Percentiles rank a stretch among this genome's conserved stretches.
Evolutionary conservation across 2,797 vertebrate genomes (phyloP).

Genomic region (Agapornis canus): DNA sequence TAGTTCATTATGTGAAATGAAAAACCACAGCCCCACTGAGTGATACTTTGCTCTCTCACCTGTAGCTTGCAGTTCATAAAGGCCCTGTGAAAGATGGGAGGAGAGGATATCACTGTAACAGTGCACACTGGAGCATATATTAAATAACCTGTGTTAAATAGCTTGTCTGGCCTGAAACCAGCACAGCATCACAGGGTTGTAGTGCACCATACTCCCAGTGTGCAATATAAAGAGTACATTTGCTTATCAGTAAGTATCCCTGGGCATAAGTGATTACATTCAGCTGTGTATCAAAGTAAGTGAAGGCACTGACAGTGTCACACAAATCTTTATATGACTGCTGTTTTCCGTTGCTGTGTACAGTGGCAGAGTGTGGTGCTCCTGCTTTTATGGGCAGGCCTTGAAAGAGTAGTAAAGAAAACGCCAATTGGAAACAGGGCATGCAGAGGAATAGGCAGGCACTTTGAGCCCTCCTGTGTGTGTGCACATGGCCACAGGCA

Average conservation of each 20-base stretch:
- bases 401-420: neutral
- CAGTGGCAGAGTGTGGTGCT: neutral
- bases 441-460: neutral
- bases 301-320: neutral
- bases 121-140: neutral
- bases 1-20: neutral
- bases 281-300: neutral
- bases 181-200: neutral
- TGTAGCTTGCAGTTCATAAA: neutral
- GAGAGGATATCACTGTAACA: neutral
- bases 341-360: neutral
- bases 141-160: neutral
- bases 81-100: neutral
- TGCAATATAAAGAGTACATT: neutral
- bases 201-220: neutral
- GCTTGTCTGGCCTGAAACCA: neutral
- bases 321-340: neutral
- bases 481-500: neutral
- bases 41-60: neutral
- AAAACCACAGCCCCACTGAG: neutral
- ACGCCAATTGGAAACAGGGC: neutral
- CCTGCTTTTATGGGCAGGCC: neutral
- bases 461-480: neutral
- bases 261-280: neutral
- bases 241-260: neutral